Base-by-base conservation (phyloP, 2,888 invertebrate species). In the Seladonia tumulorum region DNA sequence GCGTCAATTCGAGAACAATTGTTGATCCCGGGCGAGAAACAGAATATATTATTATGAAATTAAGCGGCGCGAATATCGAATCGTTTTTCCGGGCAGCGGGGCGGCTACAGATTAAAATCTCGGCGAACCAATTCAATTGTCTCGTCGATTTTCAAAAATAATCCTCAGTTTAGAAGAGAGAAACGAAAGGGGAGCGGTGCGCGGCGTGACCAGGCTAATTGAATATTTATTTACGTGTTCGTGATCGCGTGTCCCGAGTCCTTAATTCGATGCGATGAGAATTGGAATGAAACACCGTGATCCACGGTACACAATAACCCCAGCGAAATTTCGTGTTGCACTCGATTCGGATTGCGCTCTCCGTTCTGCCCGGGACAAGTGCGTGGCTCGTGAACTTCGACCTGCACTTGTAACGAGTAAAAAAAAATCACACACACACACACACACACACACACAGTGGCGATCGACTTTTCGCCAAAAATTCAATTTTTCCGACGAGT, bases 171-270 rank as follows among this genome's bases (percentile, higher is more conserved):
- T 63, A 47, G 53, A 16, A 39, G 5, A 57, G 29, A 25, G 29
- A 25, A 18, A 22, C 29, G 42, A 22, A 12, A 25, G 8, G 1
- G 57, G 25, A 60, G 60, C 25, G 18, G 25, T 10, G 25, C n/a
- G 29, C 22, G 66, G 8, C 2, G 47, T 71, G 71, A 49, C 76
- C 39, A 47, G 47, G 76, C 60, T 75, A 66, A 86, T 86, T 66
- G 83, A 83, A 87, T 86, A 83, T 87, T 83, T 86, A 83, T 83
- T 83, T 79, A 49, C 76, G 68, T 79, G 79, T 22, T 35, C 73
- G 68, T 22, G 80, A 76, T 85, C 63, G 79, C 16, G 42, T 70
- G 57, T 73, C 49, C 47, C 35, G 29, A 16, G 8, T 18, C 22
- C 63, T 85, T 85, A 84, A 75, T 80, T 78, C 76, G 63, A 25